Evolutionary conservation across 1,140 invertebrate species (phyloP), one percentile per base, ranked within the genome.

Genomic region (Drosophila kanapiae): DNA sequence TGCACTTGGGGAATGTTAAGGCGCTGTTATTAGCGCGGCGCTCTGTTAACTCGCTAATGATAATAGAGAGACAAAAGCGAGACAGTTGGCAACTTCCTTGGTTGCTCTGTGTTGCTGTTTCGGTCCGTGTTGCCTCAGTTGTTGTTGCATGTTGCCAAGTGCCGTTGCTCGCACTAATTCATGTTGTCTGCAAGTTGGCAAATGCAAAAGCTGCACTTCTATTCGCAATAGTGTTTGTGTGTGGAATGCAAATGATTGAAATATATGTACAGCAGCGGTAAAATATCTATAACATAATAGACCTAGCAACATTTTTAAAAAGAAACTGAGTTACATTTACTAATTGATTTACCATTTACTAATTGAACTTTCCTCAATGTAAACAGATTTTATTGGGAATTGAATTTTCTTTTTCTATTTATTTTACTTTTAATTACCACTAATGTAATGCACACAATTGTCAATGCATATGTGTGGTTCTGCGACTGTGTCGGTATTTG

Each of bases 161-260:
- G 82, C 83, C 82, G 83, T 82, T 86, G 79, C 59, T 60, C 60
- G 82, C 75, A 79, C 79, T 87, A 79, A 82, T 82, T 86, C 68
- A 68, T 79, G 75, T 78, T 75, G 77, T 67, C 78, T 80, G 27
- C 48, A 51, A 31, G 61, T 72, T 82, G 65, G 64, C 71, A 61
- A 76, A 82, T 78, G 51, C 63, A 78, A 56, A 81, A 48, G 33
- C 38, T 68, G 40, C 65, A 40, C 23, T n/a, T 16, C 43, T 45
- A 27, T 61, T 13, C 57, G 54, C 56, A 38, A 40, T 35, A 74
- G 11, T 68, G 29, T 69, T 18, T 80, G 47, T 63, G 56, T 65
- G 58, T 37, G 65, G 67, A 63, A 80, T 85, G 82, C 67, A 84
- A 84, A 85, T 85, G 62, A 85, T 84, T 84, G 54, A 84, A 85